Evolutionary conservation across 1,140 invertebrate genomes (phyloP).

Genomic region (Saxidomus purpurata): DNA sequence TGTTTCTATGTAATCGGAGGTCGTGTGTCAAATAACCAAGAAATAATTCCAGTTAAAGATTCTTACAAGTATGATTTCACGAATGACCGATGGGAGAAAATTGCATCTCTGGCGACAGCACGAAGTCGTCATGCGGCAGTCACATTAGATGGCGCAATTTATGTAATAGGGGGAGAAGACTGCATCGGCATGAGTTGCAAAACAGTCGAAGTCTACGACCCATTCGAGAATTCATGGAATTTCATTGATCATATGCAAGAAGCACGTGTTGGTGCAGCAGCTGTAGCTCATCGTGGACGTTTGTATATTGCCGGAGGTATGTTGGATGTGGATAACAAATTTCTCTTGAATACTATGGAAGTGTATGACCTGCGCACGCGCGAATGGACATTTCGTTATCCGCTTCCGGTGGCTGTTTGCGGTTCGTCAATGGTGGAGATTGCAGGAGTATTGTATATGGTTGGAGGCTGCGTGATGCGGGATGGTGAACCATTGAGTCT

Average conservation of each 20-base stretch:
- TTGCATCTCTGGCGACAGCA: constrained; percentile 26
- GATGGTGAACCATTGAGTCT: constrained; percentile 40
- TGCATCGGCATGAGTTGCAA: constrained; percentile 44
- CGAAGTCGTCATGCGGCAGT: constrained; percentile 22
- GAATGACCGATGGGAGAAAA: not conserved
- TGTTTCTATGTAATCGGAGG: constrained; percentile 50
- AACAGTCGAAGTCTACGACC: constrained; percentile 34
- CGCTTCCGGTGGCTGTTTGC: constrained; percentile 47
- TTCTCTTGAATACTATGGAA: constrained; percentile 47
- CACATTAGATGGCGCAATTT: constrained; percentile 19
- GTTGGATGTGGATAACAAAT: constrained; percentile 40
- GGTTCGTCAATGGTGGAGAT: constrained; percentile 45
- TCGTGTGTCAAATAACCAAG: not conserved
- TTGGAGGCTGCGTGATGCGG: constrained; percentile 54
- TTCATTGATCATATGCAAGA: not conserved
- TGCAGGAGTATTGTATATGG: constrained; percentile 29
- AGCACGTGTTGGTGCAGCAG: constrained; percentile 20
- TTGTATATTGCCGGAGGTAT: constrained; percentile 47
- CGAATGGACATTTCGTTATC: constrained; percentile 30
- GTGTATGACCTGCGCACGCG: constrained; percentile 27
- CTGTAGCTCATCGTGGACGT: constrained; percentile 27
- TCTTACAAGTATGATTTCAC: constrained; percentile 34
- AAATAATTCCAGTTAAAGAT: not conserved
- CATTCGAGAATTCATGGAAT: not conserved
- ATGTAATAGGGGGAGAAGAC: constrained; percentile 53